phyloP scores from a whole-genome alignment of 2,113 vertebrate species.

The Ceyx melanurus region DNA sequence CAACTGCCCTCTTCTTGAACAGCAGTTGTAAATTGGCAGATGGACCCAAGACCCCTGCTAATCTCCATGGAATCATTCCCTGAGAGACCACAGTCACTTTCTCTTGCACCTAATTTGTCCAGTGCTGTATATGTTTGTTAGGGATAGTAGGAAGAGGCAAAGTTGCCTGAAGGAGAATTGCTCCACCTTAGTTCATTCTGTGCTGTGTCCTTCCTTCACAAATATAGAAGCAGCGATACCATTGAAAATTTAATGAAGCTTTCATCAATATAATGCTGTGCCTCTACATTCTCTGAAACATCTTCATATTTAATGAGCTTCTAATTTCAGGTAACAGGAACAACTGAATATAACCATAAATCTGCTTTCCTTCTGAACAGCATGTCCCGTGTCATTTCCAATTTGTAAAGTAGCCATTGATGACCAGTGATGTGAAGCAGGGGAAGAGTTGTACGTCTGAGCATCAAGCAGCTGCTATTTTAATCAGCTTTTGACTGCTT shows the following conservation, averaged over 20 bases:
- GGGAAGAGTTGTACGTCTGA: neutral
- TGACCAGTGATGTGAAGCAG: neutral
- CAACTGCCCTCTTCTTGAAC: neutral
- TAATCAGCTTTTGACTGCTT: neutral
- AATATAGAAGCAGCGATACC: slow-evolving; percentile 67
- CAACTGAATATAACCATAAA: slow-evolving; percentile 56
- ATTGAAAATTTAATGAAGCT: slow-evolving; percentile 81
- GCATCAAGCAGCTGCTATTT: neutral
- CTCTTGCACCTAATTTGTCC: neutral
- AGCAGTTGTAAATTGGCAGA: neutral
- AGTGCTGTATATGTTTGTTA: neutral
- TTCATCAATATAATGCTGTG: slow-evolving; percentile 75
- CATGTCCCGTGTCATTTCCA: neutral
- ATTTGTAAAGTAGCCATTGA: neutral
- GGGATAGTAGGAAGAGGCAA: neutral
- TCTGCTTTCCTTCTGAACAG: slow-evolving; percentile 61
- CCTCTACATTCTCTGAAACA: slow-evolving; percentile 57
- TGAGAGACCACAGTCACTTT: neutral
- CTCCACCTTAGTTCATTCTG: slow-evolving; percentile 1
- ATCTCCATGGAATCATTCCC: neutral
- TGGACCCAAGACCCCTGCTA: rapidly evolving
- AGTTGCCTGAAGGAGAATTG: slow-evolving; percentile 56
- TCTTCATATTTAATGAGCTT: slow-evolving; percentile 80
- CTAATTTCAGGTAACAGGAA: slow-evolving; percentile 75
- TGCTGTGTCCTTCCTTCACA: neutral